Evolutionary conservation across 2,888 invertebrate species (phyloP), one percentile per base, ranked within the genome.

Genomic region (Blera fallax): DNA sequence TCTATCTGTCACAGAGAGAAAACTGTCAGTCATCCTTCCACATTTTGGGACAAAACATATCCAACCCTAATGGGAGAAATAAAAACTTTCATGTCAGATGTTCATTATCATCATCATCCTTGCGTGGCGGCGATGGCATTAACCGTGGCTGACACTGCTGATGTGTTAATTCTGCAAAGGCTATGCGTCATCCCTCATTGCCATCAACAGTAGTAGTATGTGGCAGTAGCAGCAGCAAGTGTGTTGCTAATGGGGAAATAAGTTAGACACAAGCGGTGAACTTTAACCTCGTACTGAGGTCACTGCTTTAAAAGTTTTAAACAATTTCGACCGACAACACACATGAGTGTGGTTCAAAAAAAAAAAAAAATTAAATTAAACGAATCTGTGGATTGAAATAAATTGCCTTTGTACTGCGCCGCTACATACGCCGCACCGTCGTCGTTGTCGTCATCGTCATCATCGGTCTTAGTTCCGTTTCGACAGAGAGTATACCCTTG

Each of bases 71-170:
- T 69, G 69, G 62, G 52, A 65, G 43, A 43, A 56, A 74, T 74
- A 70, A 54, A n/a, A 84, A 84, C 80, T 70, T 74, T 74, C 80
- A 80, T 84, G 84, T 84, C 84, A 80, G 74, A 60, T 84, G 74
- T 58, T 80, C 84, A 80, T 80, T 84, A 84, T 70, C 50, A 58
- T 70, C 80, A 40, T 70, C 83, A 84, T 34, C 69, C 37, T 84
- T 74, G 84, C 80, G 70, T 84, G 84, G 70, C 72, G 72, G 14
- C 67, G 14, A 29, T 40, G 56, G 11, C 48, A 34, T 3, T 29
- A 27, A 43, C 40, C 18, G n/a, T 58, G 58, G 50, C 72, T n/a
- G 62, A 62, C 43, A 32, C 16, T 27, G 29, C 10, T 29, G 45
- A 50, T 70, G 58, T 76, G 48, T 69, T 56, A 76, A 67, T 65